Conservation (phyloP, 2,113 vertebrate species). For the Coreoperca whiteheadi region DNA sequence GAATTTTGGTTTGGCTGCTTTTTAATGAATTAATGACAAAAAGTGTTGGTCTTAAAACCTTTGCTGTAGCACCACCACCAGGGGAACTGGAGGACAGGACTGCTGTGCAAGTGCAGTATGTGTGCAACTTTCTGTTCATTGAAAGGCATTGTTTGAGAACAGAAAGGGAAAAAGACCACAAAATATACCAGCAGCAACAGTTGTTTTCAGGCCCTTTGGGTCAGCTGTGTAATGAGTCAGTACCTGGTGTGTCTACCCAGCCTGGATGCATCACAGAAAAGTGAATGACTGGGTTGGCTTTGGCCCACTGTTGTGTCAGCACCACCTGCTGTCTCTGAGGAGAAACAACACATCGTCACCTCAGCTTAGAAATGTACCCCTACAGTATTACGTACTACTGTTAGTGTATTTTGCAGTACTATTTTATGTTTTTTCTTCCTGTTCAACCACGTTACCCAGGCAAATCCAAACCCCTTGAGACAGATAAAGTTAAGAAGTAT, state of each 20-base stretch:
- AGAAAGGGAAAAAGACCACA: background rate
- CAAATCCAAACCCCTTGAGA: background rate
- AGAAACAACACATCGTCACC: conserved; percentile 48
- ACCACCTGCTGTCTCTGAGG: conserved; percentile 89
- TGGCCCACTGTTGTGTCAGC: conserved; percentile 86
- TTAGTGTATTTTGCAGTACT: background rate
- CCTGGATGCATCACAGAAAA: conserved; percentile 88
- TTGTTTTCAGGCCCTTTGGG: too few species aligned
- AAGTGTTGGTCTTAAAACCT: background rate
- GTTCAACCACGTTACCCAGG: background rate
- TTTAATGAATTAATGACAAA: background rate
- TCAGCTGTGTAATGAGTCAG: background rate
- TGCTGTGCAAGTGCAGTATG: background rate
- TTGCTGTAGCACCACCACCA: background rate
- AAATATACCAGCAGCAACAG: background rate
- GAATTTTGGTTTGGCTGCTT: background rate
- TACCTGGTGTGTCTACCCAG: conserved; percentile 88
- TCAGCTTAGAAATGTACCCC: background rate
- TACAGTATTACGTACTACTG: background rate
- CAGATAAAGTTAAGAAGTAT: too few species aligned
- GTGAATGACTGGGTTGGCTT: conserved; percentile 77
- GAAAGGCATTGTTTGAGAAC: background rate
- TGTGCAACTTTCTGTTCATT: background rate
- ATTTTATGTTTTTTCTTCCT: background rate
- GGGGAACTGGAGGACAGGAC: background rate